A percentile compares a stretch with the other conserved stretches of the same genome.
phyloP scores from a whole-genome alignment of 2,113 vertebrate genomes.

The Marmota flaviventris region DNA sequence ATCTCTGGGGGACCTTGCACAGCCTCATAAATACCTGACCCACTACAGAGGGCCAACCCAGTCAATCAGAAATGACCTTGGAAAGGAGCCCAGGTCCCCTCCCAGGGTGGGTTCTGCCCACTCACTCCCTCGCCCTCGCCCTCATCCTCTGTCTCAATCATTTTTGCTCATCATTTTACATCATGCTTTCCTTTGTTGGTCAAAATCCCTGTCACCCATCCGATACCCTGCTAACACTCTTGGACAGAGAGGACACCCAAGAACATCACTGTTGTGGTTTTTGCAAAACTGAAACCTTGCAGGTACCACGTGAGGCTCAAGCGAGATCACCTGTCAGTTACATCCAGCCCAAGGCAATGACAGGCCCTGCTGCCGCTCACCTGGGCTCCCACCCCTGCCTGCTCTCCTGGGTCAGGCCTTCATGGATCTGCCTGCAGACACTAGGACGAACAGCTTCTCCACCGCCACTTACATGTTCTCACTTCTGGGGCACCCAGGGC shows the following conservation, averaged over 20 bases:
- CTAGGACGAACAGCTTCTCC: not conserved
- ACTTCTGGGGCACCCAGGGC: not conserved
- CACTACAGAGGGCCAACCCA: not conserved
- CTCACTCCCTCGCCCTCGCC: not conserved
- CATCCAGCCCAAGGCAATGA: fast-evolving
- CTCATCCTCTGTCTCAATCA: fast-evolving
- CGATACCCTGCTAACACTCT: not conserved
- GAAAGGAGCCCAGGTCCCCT: too few species aligned
- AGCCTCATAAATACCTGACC: not conserved
- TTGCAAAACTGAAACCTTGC: not conserved
- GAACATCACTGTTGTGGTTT: not conserved
- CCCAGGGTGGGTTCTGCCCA: fast-evolving
- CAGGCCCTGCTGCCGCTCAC: fast-evolving
- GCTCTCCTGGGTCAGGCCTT: not conserved
- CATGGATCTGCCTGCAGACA: not conserved
- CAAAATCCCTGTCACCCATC: not conserved
- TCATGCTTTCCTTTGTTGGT: not conserved
- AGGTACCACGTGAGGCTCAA: not conserved
- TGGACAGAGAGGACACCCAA: not conserved
- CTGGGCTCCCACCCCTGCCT: not conserved
- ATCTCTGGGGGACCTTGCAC: not conserved
- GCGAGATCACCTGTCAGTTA: fast-evolving
- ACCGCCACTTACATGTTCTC: not conserved
- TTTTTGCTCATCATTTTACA: not conserved
- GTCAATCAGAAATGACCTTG: not conserved